A percentile compares a stretch with the other conserved stretches of the same genome.
Evolutionary conservation across 2,113 vertebrate genomes (phyloP).

Genomic region (Elephantulus edwardii): DNA sequence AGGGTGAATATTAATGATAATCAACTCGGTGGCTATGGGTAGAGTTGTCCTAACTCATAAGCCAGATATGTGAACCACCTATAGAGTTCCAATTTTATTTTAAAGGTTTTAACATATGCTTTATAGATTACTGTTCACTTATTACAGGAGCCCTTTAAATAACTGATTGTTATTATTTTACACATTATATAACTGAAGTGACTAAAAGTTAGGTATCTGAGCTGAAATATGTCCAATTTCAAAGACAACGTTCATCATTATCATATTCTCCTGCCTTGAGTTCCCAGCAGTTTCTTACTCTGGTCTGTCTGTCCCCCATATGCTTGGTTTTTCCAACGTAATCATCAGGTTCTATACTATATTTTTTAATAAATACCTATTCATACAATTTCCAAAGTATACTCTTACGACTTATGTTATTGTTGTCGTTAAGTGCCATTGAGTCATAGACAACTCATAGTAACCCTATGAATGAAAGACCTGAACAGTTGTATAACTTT

Average conservation of each 20-base stretch:
- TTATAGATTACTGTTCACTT: not conserved
- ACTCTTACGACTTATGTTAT: not conserved
- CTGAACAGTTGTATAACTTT: too few relatives aligned
- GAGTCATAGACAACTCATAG: too few relatives aligned
- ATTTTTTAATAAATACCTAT: not conserved
- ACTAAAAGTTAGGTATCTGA: not conserved
- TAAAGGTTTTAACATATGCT: not conserved
- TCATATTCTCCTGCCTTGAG: not conserved
- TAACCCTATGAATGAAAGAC: too few relatives aligned
- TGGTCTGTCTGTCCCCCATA: not conserved
- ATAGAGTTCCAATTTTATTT: not conserved
- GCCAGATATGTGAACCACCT: not conserved
- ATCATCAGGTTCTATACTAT: not conserved
- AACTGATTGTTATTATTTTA: not conserved
- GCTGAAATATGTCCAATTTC: not conserved
- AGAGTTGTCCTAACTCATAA: not conserved
- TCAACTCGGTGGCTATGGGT: not conserved
- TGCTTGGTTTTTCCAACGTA: not conserved
- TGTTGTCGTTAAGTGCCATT: not conserved
- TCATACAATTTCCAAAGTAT: not conserved
- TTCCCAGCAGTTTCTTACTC: not conserved
- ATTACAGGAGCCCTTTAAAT: not conserved
- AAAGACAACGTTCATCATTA: not conserved
- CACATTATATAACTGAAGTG: not conserved
- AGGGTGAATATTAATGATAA: not conserved